Conservation (phyloP, 2,113 vertebrate genomes). For the Paedocypris sp. region DNA sequence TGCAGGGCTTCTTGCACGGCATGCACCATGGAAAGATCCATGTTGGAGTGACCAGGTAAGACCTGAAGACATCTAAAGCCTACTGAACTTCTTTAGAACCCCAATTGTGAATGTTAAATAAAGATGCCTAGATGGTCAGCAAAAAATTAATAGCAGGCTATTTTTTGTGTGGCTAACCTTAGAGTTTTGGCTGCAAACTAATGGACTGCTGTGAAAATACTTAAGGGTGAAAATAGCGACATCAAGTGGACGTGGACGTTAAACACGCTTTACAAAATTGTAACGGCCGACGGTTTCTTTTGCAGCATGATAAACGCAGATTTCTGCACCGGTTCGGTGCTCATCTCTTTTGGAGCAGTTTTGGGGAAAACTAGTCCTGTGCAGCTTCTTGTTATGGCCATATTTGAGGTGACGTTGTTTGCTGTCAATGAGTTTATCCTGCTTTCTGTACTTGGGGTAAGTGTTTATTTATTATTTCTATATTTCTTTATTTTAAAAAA, state of each 20-base stretch:
- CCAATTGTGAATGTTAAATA: no score
- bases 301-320: conserved; percentile 83
- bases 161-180: no score
- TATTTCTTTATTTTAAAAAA: no score
- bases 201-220: not conserved
- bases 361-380: conserved; percentile 75
- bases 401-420: conserved; percentile 74
- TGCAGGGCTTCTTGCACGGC: conserved; percentile 74
- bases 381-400: conserved; percentile 75
- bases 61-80: not conserved
- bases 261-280: no score
- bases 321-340: conserved; percentile 72
- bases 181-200: no score
- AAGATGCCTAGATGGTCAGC: no score
- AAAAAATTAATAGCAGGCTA: no score
- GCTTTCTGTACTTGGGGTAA: conserved; percentile 63
- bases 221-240: not conserved
- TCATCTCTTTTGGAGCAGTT: conserved; percentile 78
- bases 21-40: conserved; percentile 67
- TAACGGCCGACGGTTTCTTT: not conserved
- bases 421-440: conserved; percentile 73
- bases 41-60: conserved; percentile 69
- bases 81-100: no score
- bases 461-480: conserved; percentile 31
- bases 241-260: not conserved